A percentile compares a stretch with the other conserved stretches of the same genome.
Evolutionary conservation across 2,113 vertebrate genomes (phyloP).

Genomic region (Cololabis saira): DNA sequence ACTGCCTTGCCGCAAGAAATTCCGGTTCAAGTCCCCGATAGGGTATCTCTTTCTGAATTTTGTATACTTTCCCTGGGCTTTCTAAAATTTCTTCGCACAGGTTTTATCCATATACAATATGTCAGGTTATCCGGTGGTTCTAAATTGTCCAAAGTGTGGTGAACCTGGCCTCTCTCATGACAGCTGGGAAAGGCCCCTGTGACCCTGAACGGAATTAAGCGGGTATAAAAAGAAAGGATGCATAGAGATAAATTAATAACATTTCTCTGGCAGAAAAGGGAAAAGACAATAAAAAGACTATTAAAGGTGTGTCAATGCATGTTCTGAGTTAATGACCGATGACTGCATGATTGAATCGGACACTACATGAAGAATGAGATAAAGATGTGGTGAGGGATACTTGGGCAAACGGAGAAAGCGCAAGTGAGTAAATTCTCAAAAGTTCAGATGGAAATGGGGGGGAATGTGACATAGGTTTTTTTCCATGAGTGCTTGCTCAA

Average conservation of each 20-base stretch:
- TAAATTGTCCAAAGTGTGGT: no score
- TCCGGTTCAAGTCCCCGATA: no score
- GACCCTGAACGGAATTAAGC: no score
- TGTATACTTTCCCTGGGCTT: no score
- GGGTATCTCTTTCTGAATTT: no score
- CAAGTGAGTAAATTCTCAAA: conserved; percentile 31
- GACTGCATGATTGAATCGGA: conserved; percentile 29
- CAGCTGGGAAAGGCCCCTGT: no score
- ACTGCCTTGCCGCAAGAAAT: no score
- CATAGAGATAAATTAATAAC: conserved; percentile 11
- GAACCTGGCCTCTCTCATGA: no score
- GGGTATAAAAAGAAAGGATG: no score
- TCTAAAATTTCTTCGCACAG: no score
- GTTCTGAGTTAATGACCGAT: conserved; percentile 22
- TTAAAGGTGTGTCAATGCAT: not conserved
- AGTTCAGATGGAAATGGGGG: conserved; percentile 66
- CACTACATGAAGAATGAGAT: conserved; percentile 5
- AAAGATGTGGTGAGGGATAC: conserved; percentile 31
- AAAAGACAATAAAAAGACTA: conserved; percentile 4
- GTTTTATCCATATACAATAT: no score
- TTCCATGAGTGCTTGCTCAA: conserved; percentile 77
- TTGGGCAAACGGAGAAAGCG: conserved; percentile 8
- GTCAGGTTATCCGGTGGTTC: no score
- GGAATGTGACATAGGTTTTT: conserved; percentile 72
- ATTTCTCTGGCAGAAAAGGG: conserved; percentile 37